Base-by-base conservation (phyloP, 2,113 vertebrate genomes). In the Lichenostomus cassidix region DNA sequence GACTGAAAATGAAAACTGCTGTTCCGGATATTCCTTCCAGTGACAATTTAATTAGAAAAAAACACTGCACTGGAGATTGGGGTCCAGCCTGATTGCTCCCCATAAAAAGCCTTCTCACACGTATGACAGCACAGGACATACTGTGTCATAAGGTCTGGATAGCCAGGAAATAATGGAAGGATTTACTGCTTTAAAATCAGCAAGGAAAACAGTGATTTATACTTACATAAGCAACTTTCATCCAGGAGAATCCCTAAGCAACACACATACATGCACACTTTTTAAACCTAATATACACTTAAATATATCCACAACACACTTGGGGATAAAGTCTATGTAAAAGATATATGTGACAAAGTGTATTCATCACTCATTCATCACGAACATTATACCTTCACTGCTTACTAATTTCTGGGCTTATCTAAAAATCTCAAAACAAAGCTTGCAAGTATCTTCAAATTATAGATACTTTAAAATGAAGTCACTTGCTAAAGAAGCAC, bases 11-110 rank as follows among this genome's bases (percentile, higher is more conserved):
- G 95, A 97, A 95, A 97, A 97, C 91, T 83, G 92, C 83, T 94
- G 92, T 80, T 96, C 86, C 20, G 50, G 97, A 95, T 96, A 95
- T 86, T 96, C 84, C 74, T 94, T 96, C 94, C 69, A 22, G 73
- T 95, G 79, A 95, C 90, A 91, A 95, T 87, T 96, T 97, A 96
- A 97, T 97, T 96, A 96, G 96, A 97, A 97, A 95, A 95, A 96
- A 92, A 0, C 76, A 71, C 21, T 86, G 62, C 46, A 73, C 62
- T 79, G 70, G 81, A 93, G 94, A 95, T 85, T 92, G 91, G 95
- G 93, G 92, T 94, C 93, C 89, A 94, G 77, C 31, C 82, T 96
- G 96, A 96, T 95, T 96, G 89, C 87, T 95, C 90, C 91, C 95
- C 93, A 13, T 97, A 97, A 97, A 96, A 94, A 96, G 87, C 94